Evolutionary conservation across 2,113 vertebrate species (phyloP), one percentile per base, ranked within the genome.

Genomic region (Sceloporus undulatus): DNA sequence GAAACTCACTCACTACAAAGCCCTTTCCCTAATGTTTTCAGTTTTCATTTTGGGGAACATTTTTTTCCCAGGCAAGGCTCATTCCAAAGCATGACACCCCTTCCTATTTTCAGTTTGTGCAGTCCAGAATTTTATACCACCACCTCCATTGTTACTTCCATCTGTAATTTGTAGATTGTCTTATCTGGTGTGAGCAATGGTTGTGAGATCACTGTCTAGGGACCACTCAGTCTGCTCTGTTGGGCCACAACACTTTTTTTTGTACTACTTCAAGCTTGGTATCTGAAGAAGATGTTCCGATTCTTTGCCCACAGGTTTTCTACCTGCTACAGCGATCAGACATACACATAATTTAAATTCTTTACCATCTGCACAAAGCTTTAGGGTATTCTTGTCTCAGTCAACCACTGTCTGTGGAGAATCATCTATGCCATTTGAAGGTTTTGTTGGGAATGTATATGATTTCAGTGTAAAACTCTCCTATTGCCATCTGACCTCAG

Each of bases 321-420:
- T 48, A 42, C 48, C 79, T n/a, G 54, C 59, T 89, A 85, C 81
- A 79, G 79, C n/a, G 77, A 75, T 48, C 25, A 79, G 66, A 9
- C 0, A 77, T 3, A 1, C 81, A 86, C 77, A 56, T 70, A 62
- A 88, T 92, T 88, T 34, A 70, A 86, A 59, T 79, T 19, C 71
- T 76, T 59, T 85, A 89, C 65, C 11, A 75, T 40, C 10, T 73
- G 84, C 71, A 48, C 52, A 82, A 1, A 79, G 29, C 88, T 85
- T 92, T 23, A 79, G 85, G 38, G 74, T 62, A 3, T 87, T 62
- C 82, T 74, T 91, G 62, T 90, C 74, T 88, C 87, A 77, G 10
- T 85, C 42, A n/a, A 90, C 78, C 73, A 77, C 80, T 62, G 11
- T 62, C 13, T 62, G 10, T 18, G 13, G 59, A 62, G 59, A 62